Base-by-base conservation (phyloP, 53 echinoderm and acorn worm genomes). In the Astropecten irregularis region DNA sequence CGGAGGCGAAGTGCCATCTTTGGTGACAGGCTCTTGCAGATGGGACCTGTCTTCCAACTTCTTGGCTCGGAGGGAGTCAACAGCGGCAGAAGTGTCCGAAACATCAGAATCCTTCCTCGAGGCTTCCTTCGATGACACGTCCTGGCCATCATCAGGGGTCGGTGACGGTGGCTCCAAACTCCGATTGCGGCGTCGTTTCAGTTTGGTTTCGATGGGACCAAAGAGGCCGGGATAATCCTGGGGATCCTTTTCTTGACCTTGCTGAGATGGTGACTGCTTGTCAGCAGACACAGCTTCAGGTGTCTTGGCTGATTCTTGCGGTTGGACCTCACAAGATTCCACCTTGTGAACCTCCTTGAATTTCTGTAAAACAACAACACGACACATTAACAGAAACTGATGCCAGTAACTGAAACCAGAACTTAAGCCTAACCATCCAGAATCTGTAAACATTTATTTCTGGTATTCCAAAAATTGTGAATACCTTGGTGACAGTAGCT, bases 131-230 rank as follows among this genome's bases (percentile, higher is more conserved):
- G 49, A 26, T 8, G 57, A 40, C 16, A 20, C n/a, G 11, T 62
- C 79, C 26, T 42, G 27, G 2, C 36, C n/a, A 11, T 46, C 62
- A 15, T 27, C 31, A 1, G 61, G 79, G 11, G 47, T 38, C 0
- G 39, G 57, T 25, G 56, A 50, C 10, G 74, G 44, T 11, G 42
- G 6, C 42, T 42, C 42, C 42, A 42, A 8, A 31, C 79, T 79
- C 31, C 21, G 60, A 9, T 60, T 40, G 31, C 79, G 61, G 9
- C 89, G 64, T 36, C 84, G 84, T 62, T 84, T 89, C 1, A 65
- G 20, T 23, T 77, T 84, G 38, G 89, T 89, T 52, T 89, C 89
- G 16, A 89, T 89, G 26, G 89, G 89, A 53, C 89, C 84, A 25
- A 69, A 89, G 46, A 89, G 44, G 22, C 89, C 89, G 14, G 89